These are phyloP conservation scores for Erebia aethiops DNA, from an alignment of 2,888 invertebrate genomes.

Conservation along the genomic window DNA sequence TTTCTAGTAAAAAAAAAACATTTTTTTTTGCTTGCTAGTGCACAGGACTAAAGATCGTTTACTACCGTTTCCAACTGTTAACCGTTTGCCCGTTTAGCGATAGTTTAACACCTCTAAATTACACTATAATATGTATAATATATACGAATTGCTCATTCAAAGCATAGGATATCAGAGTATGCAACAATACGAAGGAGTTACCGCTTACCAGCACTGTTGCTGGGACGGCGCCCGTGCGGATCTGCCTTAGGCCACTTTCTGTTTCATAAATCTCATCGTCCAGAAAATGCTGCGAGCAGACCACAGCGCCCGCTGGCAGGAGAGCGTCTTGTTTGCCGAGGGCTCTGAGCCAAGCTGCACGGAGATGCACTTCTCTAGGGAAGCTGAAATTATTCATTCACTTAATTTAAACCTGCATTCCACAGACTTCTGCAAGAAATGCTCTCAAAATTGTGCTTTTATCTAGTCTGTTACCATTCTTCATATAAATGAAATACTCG, in stretches of 20 bases:
- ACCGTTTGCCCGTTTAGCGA: no score
- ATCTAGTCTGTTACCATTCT: no score
- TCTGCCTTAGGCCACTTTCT: not conserved
- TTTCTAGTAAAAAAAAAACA: no score
- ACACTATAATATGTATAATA: no score
- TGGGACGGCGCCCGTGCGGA: not conserved
- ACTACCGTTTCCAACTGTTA: no score
- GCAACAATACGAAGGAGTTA: not conserved
- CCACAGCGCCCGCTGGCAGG: not conserved
- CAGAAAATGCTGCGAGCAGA: constrained; percentile 8
- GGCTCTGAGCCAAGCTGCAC: constrained; percentile 9
- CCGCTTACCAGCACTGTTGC: constrained; percentile 3
- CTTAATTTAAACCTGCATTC: no score
- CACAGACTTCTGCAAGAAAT: no score
- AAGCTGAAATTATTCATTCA: not conserved
- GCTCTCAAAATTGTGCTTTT: no score
- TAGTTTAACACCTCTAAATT: no score
- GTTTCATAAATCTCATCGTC: not conserved
- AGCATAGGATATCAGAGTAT: not conserved
- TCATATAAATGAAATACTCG: no score
- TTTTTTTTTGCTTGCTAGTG: no score
- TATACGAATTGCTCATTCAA: not conserved
- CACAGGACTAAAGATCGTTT: no score
- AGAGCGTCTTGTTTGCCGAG: not conserved
- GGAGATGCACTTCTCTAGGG: not conserved